phyloP scores from a whole-genome alignment of 2,113 vertebrate species.

The Corythoichthys haematopterus region DNA sequence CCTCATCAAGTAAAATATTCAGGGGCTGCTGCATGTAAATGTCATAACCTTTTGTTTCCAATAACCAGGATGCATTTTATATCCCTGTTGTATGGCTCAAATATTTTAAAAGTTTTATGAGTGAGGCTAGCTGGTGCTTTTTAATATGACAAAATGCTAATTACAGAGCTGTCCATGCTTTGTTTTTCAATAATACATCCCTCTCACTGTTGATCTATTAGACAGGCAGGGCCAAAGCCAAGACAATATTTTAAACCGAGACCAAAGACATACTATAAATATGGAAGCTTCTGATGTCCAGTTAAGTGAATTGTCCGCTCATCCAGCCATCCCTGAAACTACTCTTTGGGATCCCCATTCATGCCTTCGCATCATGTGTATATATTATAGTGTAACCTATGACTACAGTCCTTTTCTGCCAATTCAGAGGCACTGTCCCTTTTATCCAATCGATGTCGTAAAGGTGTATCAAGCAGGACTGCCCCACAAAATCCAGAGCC shows the following conservation, averaged over 20 bases:
- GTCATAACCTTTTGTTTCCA: conserved; percentile 8
- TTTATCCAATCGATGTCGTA: too few species aligned
- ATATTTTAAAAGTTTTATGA: conserved; percentile 4
- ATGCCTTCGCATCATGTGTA: too few species aligned
- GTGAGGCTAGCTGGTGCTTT: not conserved
- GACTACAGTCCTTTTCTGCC: too few species aligned
- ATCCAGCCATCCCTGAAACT: too few species aligned
- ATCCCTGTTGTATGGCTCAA: not conserved
- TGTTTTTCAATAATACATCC: not conserved
- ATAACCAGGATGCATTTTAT: conserved; percentile 3
- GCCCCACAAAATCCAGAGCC: too few species aligned
- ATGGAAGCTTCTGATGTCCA: not conserved
- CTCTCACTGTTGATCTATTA: not conserved
- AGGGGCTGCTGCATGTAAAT: conserved; percentile 4
- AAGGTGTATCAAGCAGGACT: too few species aligned
- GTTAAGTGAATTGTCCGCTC: not conserved
- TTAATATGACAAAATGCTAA: not conserved
- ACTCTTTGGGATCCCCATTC: too few species aligned
- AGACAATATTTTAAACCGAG: not conserved
- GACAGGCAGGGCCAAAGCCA: not conserved
- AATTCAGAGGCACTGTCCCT: too few species aligned
- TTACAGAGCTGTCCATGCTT: not conserved
- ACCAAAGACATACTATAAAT: not conserved
- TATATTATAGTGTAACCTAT: too few species aligned
- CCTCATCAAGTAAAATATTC: conserved; percentile 2